Conservation (phyloP, 2,113 vertebrate species). For the Pomatostomus ruficeps region DNA sequence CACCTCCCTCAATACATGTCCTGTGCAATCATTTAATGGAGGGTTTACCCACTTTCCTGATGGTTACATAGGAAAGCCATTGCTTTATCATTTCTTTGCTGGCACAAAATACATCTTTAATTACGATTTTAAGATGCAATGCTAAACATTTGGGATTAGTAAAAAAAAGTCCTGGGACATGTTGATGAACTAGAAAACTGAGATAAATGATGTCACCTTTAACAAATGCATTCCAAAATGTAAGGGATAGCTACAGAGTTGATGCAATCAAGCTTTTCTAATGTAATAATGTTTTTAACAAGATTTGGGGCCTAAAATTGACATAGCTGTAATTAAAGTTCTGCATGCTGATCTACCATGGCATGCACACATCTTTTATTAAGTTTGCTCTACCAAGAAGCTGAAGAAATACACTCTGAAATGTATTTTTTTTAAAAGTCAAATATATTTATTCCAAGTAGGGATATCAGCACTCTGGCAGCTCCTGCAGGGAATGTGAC, state of each 20-base stretch:
- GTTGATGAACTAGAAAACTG: background rate
- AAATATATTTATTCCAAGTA: background rate
- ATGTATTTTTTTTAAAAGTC: background rate
- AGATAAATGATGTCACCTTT: conserved; percentile 16
- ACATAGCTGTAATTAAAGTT: conserved; percentile 34
- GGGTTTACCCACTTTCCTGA: background rate
- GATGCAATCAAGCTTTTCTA: conserved; percentile 1
- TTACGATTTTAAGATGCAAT: background rate
- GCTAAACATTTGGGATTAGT: background rate
- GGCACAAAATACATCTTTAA: background rate
- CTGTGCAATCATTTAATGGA: background rate
- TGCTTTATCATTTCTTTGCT: background rate
- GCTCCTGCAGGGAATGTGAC: background rate
- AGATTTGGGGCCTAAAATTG: conserved; percentile 12
- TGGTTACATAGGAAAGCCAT: background rate
- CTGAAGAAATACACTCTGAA: background rate
- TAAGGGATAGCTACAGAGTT: background rate
- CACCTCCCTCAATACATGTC: background rate
- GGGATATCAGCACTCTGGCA: background rate
- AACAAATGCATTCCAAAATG: background rate
- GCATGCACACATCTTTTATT: background rate
- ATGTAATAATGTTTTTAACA: conserved; percentile 14
- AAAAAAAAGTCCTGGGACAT: background rate
- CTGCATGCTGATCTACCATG: background rate
- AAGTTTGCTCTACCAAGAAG: background rate